Conservation (phyloP, 2,797 vertebrate genomes). For the Heterohyrax brucei region DNA sequence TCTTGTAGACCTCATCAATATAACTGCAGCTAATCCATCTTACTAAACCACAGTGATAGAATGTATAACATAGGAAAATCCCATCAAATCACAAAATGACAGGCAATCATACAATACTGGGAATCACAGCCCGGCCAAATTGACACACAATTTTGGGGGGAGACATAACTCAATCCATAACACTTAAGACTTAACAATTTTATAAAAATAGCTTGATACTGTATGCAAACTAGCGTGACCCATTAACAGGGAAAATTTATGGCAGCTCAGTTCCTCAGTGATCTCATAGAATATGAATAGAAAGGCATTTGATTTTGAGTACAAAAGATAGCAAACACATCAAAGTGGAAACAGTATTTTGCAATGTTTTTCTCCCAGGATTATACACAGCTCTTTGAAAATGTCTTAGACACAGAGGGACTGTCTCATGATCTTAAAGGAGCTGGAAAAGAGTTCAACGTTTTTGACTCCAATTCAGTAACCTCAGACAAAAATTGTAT, state of each 20-base stretch:
- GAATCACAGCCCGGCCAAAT: too few relatives aligned
- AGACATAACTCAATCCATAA: too few relatives aligned
- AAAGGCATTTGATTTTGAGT: slow-evolving; percentile 50
- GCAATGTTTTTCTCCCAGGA: slow-evolving; percentile 60
- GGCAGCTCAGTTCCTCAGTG: slow-evolving; percentile 71
- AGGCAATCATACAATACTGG: too few relatives aligned
- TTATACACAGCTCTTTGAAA: slow-evolving; percentile 16
- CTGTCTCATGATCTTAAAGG: slow-evolving; percentile 14
- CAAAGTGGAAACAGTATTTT: slow-evolving; percentile 39
- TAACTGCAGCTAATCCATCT: too few relatives aligned
- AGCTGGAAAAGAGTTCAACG: background rate
- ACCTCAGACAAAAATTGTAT: background rate
- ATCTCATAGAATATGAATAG: slow-evolving; percentile 80
- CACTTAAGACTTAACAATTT: slow-evolving; percentile 77
- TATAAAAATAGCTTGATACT: slow-evolving; percentile 81
- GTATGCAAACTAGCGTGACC: slow-evolving; percentile 72
- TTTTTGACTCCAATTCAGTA: background rate
- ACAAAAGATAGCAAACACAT: background rate
- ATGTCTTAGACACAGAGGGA: background rate
- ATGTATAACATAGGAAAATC: too few relatives aligned
- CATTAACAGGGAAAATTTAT: slow-evolving; percentile 79
- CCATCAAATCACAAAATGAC: too few relatives aligned
- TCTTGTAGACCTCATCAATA: too few relatives aligned
- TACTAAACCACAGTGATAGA: too few relatives aligned
- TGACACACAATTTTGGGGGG: too few relatives aligned